These are phyloP conservation scores for Xyliphius kryptos DNA, from an alignment of 2,113 vertebrate genomes.

Conservation along the genomic window DNA sequence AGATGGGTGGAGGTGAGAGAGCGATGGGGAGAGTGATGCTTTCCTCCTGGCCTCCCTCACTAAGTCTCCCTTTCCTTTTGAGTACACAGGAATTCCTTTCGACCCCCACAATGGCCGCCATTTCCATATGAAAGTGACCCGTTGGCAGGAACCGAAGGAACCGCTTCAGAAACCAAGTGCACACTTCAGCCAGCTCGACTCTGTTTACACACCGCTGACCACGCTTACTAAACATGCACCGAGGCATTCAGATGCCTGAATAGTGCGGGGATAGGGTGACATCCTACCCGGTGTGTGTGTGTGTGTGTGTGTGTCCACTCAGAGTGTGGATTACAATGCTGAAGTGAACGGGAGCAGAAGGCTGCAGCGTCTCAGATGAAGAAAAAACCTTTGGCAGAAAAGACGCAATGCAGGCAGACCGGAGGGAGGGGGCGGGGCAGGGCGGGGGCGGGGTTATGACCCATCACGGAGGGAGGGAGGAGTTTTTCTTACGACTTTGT, in stretches of 20 bases:
- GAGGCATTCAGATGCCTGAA: neutral
- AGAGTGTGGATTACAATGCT: neutral
- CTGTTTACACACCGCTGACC: slow-evolving; percentile 16
- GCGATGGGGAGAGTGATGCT: neutral
- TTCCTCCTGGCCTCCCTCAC: slow-evolving; percentile 28
- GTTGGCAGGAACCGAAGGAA: slow-evolving; percentile 22
- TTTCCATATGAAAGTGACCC: slow-evolving; percentile 61
- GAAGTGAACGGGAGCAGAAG: slow-evolving; percentile 10
- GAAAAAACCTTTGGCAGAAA: slow-evolving; percentile 25
- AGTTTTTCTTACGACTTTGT: slow-evolving; percentile 10
- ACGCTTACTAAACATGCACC: neutral
- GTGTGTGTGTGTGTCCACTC: slow-evolving; percentile 17
- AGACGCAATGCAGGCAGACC: slow-evolving; percentile 43
- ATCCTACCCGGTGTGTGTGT: slow-evolving; percentile 4
- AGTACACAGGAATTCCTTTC: slow-evolving; percentile 35
- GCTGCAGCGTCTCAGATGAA: slow-evolving; percentile 36
- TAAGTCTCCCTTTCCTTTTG: slow-evolving; percentile 27
- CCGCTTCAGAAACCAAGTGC: slow-evolving; percentile 3
- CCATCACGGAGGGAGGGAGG: neutral
- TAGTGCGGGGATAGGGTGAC: slow-evolving; percentile 1
- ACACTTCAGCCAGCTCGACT: slow-evolving; percentile 8
- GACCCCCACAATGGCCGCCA: slow-evolving; percentile 49
- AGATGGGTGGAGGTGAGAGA: neutral
- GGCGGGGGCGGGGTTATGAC: neutral
- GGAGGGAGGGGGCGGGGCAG: neutral